phyloP scores from a whole-genome alignment of 2,797 vertebrate species.

The Sorex maritimensis region DNA sequence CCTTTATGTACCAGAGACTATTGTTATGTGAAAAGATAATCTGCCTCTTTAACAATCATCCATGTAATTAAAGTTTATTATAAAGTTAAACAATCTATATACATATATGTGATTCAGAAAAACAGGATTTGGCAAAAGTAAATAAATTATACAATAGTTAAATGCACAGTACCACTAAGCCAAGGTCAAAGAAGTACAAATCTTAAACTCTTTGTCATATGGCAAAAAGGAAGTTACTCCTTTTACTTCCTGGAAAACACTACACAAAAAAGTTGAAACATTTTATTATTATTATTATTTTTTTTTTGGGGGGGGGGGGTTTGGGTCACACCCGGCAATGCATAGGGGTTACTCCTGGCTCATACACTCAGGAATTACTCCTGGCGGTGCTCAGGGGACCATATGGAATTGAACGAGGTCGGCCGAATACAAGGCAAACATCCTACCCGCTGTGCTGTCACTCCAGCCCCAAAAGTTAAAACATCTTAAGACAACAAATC shows the following conservation, averaged over 20 bases:
- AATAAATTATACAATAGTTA: conserved; percentile 43
- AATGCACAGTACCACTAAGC: conserved; percentile 15
- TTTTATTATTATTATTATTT: too few relatives aligned
- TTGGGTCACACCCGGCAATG: too few relatives aligned
- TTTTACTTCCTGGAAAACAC: too few relatives aligned
- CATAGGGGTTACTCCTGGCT: too few relatives aligned
- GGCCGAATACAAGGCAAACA: too few relatives aligned
- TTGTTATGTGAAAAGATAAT: conserved; percentile 54
- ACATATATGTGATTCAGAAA: neutral
- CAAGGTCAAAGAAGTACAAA: conserved; percentile 32
- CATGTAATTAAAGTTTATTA: conserved; percentile 16
- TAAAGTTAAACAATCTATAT: neutral
- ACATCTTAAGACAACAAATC: neutral
- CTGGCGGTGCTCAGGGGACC: too few relatives aligned
- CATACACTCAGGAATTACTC: too few relatives aligned
- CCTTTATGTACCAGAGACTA: conserved; percentile 13
- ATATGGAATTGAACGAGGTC: too few relatives aligned
- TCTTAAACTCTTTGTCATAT: neutral
- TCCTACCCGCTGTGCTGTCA: too few relatives aligned
- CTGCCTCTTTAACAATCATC: conserved; percentile 20
- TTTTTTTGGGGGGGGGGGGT: too few relatives aligned
- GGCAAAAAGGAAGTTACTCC: conserved; percentile 20
- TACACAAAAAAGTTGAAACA: too few relatives aligned
- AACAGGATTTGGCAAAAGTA: conserved; percentile 52
- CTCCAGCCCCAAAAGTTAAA: neutral